Conservation (phyloP, 2,113 vertebrate genomes). For the Mobula birostris region DNA sequence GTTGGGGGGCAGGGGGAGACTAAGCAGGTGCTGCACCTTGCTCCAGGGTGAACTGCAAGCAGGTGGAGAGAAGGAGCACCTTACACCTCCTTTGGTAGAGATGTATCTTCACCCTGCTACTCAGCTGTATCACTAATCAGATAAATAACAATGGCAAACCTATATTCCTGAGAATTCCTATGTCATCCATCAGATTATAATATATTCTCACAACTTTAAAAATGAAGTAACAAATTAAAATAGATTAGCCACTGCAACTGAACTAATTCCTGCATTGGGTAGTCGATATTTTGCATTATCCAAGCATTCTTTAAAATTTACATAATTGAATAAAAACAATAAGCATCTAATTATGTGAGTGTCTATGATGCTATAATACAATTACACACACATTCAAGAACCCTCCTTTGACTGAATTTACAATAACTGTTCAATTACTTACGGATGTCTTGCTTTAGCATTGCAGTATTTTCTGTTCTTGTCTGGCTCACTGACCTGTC, state of each 20-base stretch:
- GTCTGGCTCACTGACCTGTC: constrained; percentile 88
- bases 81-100: too few relatives aligned
- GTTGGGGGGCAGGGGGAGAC: too few relatives aligned
- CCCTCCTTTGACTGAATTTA: not conserved
- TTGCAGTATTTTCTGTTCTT: constrained; percentile 93
- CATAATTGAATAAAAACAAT: not conserved
- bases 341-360: not conserved
- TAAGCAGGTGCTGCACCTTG: too few relatives aligned
- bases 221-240: too few relatives aligned
- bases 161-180: not conserved
- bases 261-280: not conserved
- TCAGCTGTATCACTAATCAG: not conserved
- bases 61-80: too few relatives aligned
- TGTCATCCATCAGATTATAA: not conserved
- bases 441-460: constrained; percentile 93
- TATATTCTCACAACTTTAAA: too few relatives aligned
- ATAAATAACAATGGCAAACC: not conserved
- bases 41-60: too few relatives aligned
- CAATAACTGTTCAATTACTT: constrained; percentile 53
- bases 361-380: not conserved
- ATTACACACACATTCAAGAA: not conserved
- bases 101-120: too few relatives aligned
- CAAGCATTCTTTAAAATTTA: not conserved
- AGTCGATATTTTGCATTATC: not conserved
- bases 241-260: not conserved